Evolutionary conservation across 1,140 invertebrate genomes (phyloP).

Genomic region (Eufriesea mexicana): DNA sequence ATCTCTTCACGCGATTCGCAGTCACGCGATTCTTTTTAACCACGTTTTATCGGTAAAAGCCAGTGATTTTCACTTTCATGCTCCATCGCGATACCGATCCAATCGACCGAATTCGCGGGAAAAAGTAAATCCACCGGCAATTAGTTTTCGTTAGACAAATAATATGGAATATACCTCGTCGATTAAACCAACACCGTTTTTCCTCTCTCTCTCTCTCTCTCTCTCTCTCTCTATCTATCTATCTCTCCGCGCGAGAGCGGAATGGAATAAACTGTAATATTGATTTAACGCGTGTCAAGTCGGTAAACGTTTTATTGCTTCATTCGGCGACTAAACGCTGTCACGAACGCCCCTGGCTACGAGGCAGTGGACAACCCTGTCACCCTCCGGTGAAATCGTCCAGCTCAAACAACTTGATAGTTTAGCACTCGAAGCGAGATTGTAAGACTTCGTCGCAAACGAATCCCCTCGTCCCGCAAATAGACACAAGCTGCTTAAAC

Average conservation of each 20-base stretch:
- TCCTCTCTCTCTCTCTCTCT: not conserved
- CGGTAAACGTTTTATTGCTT: not conserved
- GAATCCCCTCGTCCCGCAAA: slow-evolving; percentile 38
- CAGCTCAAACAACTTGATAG: slow-evolving; percentile 44
- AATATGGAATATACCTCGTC: not conserved
- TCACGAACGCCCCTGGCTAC: not conserved
- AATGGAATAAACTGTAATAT: not conserved
- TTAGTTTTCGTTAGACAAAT: too few species aligned
- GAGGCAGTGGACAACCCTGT: slow-evolving; percentile 10
- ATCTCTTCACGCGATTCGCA: too few species aligned
- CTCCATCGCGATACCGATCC: too few species aligned
- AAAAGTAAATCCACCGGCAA: not conserved
- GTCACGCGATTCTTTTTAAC: too few species aligned
- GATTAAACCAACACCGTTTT: not conserved
- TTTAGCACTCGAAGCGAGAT: slow-evolving; percentile 36
- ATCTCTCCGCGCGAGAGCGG: too few species aligned
- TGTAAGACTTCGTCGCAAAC: slow-evolving; percentile 50
- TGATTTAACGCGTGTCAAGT: not conserved
- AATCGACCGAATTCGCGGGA: not conserved
- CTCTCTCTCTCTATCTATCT: not conserved
- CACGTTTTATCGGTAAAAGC: too few species aligned
- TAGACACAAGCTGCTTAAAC: slow-evolving; percentile 51
- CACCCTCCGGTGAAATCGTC: slow-evolving; percentile 27
- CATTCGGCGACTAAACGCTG: slow-evolving; percentile 18
- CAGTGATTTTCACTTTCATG: too few species aligned